Percentiles rank a stretch among this genome's conserved stretches.
phyloP scores from a whole-genome alignment of 2,888 invertebrate species.

The Drosophila antonietae region DNA sequence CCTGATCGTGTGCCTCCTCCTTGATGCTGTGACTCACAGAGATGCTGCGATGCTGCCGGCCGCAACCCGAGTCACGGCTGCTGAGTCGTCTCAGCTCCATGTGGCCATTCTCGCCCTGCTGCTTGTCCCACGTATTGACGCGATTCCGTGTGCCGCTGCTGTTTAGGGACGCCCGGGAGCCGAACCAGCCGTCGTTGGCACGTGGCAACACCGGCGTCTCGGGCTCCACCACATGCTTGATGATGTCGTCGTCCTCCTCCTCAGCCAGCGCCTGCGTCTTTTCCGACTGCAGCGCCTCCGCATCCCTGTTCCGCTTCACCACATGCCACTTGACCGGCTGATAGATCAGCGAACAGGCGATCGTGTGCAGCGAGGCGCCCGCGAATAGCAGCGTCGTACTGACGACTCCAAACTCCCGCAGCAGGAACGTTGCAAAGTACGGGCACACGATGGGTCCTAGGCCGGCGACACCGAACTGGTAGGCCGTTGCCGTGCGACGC shows the following conservation, averaged over 20 bases:
- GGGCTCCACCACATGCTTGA: constrained; percentile 88
- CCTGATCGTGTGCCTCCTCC: constrained; percentile 66
- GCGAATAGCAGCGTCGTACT: constrained; percentile 89
- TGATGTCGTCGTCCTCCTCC: constrained; percentile 87
- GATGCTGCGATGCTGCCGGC: constrained; percentile 69
- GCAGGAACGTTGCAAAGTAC: constrained; percentile 88
- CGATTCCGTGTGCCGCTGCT: constrained; percentile 68
- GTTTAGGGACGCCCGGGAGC: constrained; percentile 79
- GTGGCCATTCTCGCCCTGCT: constrained; percentile 48
- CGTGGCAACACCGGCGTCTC: constrained; percentile 88
- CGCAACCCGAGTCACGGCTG: constrained; percentile 54
- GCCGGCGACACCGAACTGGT: constrained; percentile 90
- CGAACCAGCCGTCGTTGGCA: constrained; percentile 83
- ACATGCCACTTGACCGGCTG: constrained; percentile 92
- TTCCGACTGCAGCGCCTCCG: constrained; percentile 59
- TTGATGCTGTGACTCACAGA: constrained; percentile 78
- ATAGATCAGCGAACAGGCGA: constrained; percentile 88
- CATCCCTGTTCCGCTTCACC: constrained; percentile 84
- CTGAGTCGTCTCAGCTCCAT: constrained; percentile 72
- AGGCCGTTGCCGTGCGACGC: constrained; percentile 89
- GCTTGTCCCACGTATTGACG: constrained; percentile 67
- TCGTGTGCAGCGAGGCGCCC: constrained; percentile 88
- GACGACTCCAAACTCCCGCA: constrained; percentile 87
- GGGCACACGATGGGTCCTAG: constrained; percentile 91
- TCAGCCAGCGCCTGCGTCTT: constrained; percentile 65